Evolutionary conservation across 2,113 vertebrate genomes (phyloP).

Genomic region (Anhinga rufa): DNA sequence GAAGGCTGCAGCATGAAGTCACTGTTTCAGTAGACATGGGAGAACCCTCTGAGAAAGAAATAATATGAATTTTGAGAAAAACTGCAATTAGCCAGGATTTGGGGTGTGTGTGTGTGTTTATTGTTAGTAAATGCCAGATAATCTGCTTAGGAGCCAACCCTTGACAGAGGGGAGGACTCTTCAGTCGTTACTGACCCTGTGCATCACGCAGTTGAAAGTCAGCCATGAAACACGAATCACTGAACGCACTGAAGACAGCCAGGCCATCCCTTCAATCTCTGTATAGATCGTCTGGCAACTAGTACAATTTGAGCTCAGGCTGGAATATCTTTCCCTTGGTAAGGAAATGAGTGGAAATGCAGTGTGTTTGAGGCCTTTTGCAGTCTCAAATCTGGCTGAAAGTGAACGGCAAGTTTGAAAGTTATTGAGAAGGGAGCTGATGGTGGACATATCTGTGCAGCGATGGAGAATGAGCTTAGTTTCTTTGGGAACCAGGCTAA

Average conservation of each 20-base stretch:
- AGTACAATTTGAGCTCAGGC: neutral
- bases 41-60: neutral
- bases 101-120: neutral
- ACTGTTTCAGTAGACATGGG: neutral
- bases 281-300: neutral
- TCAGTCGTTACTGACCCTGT: neutral
- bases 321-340: neutral
- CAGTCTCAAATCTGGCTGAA: neutral
- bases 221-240: neutral
- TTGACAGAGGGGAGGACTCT: neutral
- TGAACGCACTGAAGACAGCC: neutral
- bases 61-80: neutral
- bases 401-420: neutral
- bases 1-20: neutral
- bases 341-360: neutral
- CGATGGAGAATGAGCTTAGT: neutral
- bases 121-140: neutral
- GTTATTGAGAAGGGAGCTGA: neutral
- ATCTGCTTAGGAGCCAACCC: neutral
- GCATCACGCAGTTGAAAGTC: neutral
- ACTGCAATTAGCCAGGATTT: neutral
- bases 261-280: neutral
- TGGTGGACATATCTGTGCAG: neutral
- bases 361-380: neutral
- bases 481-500: neutral